phyloP scores from a whole-genome alignment of 2,888 invertebrate genomes.

The Acleris emargana region DNA sequence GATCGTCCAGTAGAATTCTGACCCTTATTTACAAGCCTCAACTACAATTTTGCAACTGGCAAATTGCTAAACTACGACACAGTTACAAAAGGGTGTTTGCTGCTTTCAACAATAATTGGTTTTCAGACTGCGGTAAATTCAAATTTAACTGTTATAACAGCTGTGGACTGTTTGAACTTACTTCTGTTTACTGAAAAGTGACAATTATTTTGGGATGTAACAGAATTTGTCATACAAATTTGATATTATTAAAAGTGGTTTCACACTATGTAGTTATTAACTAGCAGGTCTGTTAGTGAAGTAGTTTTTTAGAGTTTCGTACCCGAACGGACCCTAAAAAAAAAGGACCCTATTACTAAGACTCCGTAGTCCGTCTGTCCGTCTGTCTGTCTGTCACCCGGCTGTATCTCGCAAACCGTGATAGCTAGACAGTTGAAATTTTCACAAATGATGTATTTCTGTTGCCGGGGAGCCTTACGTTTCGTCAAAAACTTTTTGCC shows the following conservation, averaged over 20 bases:
- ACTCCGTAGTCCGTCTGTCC: no score
- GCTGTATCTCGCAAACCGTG: no score
- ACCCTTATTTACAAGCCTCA: slow-evolving; percentile 14
- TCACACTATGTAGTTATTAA: no score
- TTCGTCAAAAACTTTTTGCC: no score
- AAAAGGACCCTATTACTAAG: no score
- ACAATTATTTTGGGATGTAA: slow-evolving; percentile 11
- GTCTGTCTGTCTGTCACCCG: no score
- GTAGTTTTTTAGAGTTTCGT: no score
- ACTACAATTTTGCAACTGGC: slow-evolving; percentile 34
- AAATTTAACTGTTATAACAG: slow-evolving; percentile 39
- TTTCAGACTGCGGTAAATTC: slow-evolving; percentile 50
- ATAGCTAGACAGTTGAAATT: no score
- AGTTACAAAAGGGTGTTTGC: slow-evolving; percentile 40
- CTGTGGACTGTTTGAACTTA: slow-evolving; percentile 27
- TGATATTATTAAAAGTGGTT: neutral
- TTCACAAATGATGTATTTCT: no score
- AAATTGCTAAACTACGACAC: slow-evolving; percentile 51
- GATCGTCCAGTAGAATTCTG: slow-evolving; percentile 9
- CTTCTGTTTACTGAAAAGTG: slow-evolving; percentile 30
- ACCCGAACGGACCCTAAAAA: no score
- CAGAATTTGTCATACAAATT: neutral
- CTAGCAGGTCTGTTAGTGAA: no score
- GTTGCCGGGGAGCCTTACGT: no score
- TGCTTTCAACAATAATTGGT: slow-evolving; percentile 62